These are phyloP conservation scores for Bombus sylvicola DNA, from an alignment of 1,140 invertebrate genomes.

Conservation along the genomic window DNA sequence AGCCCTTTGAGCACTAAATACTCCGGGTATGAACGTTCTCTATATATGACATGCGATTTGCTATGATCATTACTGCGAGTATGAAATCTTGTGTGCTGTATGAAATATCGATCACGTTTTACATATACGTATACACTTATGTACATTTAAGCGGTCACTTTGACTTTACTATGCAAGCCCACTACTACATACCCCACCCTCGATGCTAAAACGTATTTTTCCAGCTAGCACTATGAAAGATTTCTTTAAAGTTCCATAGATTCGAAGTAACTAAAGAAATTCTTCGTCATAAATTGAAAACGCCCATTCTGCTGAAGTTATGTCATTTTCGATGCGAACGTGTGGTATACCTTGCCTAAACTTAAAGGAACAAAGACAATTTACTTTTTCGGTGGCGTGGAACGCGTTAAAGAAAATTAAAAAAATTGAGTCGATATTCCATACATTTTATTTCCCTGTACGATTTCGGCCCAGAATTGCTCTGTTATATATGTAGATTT, in stretches of 20 bases:
- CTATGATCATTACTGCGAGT: background rate
- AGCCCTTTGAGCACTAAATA: background rate
- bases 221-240: no score
- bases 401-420: background rate
- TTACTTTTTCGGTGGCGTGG: background rate
- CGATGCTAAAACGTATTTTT: no score
- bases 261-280: no score
- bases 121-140: no score
- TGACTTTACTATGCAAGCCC: no score
- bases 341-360: background rate
- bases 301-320: no score
- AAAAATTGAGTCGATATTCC: background rate
- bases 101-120: no score
- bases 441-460: background rate
- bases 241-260: no score
- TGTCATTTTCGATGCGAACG: background rate
- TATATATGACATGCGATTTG: background rate
- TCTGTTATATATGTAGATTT: conserved; percentile 58
- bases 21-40: background rate
- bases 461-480: background rate
- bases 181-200: no score
- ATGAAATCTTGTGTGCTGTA: no score
- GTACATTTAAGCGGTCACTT: no score
- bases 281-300: no score
- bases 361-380: background rate